Percentiles rank a stretch among this genome's conserved stretches.
Evolutionary conservation across 1,140 invertebrate genomes (phyloP).

Genomic region (Zophobas morio): DNA sequence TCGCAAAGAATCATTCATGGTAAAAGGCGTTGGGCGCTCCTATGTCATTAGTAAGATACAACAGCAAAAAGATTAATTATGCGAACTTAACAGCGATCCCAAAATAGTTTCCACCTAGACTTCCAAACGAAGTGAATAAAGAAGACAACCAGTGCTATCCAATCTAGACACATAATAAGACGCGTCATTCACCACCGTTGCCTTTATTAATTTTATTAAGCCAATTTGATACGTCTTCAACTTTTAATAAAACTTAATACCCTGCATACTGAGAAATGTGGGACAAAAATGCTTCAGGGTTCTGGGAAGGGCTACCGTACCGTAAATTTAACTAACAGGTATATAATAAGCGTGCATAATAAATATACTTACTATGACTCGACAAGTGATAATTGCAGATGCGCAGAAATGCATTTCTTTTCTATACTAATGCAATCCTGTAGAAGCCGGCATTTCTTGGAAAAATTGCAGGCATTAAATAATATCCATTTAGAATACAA

Average conservation of each 20-base stretch:
- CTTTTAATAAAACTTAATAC: conserved; percentile 43
- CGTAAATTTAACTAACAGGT: conserved; percentile 38
- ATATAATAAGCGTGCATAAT: conserved; percentile 45
- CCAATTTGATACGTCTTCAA: conserved; percentile 44
- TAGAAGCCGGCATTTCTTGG: conserved; percentile 1
- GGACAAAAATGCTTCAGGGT: conserved; percentile 34
- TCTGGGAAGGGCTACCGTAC: conserved; percentile 42
- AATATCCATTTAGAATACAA: conserved; percentile 38
- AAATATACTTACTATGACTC: conserved; percentile 44
- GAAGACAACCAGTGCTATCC: conserved; percentile 9
- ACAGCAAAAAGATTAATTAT: conserved; percentile 33
- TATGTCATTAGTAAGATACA: conserved; percentile 18
- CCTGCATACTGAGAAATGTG: conserved; percentile 46
- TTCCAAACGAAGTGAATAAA: conserved; percentile 9
- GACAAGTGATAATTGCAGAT: conserved; percentile 45
- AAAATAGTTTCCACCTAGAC: conserved; percentile 18
- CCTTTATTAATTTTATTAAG: conserved; percentile 47
- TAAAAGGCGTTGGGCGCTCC: conserved; percentile 4
- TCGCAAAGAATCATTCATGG: conserved; percentile 25
- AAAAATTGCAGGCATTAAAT: conserved; percentile 30
- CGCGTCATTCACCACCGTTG: conserved; percentile 21
- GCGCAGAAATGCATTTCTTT: conserved; percentile 38
- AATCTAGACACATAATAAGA: conserved; percentile 31
- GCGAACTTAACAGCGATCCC: conserved; percentile 20
- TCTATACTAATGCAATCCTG: conserved; percentile 20